A percentile compares a stretch with the other conserved stretches of the same genome.
phyloP scores from a whole-genome alignment of 1,140 invertebrate genomes.

The Kradibia gibbosae region DNA sequence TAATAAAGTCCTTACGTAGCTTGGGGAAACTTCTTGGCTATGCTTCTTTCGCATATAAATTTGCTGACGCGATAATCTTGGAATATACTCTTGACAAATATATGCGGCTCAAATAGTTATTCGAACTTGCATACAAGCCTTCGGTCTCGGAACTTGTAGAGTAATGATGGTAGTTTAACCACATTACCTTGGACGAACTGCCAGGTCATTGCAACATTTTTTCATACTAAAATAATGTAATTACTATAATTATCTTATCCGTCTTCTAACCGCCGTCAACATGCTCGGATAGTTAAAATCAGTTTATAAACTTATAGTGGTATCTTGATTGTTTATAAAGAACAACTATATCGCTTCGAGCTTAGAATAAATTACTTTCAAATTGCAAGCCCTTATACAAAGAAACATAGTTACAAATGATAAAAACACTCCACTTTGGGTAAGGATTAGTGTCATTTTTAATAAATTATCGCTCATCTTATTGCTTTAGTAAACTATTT shows the following conservation, averaged over 20 bases:
- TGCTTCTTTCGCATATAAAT: not conserved
- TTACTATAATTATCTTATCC: constrained; percentile 44
- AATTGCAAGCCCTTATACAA: not conserved
- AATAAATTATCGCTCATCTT: too few species aligned
- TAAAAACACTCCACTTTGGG: too few species aligned
- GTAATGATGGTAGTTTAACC: constrained; percentile 49
- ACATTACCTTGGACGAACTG: constrained; percentile 40
- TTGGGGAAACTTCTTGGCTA: too few species aligned
- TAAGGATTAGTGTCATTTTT: too few species aligned
- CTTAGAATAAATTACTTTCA: not conserved
- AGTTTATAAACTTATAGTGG: not conserved
- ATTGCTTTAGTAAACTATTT: too few species aligned
- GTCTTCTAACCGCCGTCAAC: constrained; percentile 4
- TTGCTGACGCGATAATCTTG: not conserved
- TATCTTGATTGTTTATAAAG: not conserved
- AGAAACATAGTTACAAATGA: too few species aligned
- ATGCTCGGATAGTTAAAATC: not conserved
- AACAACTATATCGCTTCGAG: not conserved
- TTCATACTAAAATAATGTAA: constrained; percentile 44
- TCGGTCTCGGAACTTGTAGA: not conserved
- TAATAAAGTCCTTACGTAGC: too few species aligned
- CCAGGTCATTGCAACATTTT: constrained; percentile 29
- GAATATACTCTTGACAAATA: constrained; percentile 36
- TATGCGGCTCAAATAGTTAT: constrained; percentile 51
- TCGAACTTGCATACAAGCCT: constrained; percentile 43